phyloP scores from a whole-genome alignment of 1,140 invertebrate species.

The Diuraphis noxia region DNA sequence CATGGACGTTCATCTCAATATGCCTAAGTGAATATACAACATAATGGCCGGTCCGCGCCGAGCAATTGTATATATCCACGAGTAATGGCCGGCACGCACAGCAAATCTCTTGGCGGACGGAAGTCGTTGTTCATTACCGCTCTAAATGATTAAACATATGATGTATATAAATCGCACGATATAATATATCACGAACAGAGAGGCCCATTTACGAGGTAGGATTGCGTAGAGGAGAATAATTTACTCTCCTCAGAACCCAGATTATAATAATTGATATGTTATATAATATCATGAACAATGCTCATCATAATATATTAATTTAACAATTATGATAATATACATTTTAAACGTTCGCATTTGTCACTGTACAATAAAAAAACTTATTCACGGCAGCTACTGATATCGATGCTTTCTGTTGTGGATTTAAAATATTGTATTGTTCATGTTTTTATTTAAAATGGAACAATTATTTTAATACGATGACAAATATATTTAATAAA shows the following conservation, averaged over 20 bases:
- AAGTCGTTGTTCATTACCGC: not conserved
- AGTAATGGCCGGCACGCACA: not conserved
- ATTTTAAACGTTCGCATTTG: not conserved
- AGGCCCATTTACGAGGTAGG: not conserved
- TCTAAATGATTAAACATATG: not conserved
- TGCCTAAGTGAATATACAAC: not conserved
- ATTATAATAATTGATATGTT: not conserved
- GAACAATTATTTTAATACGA: not conserved
- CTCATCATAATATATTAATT: not conserved
- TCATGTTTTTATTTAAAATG: not conserved
- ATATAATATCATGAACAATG: not conserved
- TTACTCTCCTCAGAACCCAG: not conserved
- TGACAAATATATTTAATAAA: not conserved
- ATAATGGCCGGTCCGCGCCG: not conserved
- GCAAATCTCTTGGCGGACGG: not conserved
- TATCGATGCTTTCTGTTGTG: no score
- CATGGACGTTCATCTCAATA: not conserved
- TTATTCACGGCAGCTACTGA: not conserved
- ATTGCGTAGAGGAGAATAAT: not conserved
- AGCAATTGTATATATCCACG: not conserved
- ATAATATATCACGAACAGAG: not conserved
- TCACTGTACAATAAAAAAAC: not conserved
- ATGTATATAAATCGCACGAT: not conserved
- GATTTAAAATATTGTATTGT: not conserved
- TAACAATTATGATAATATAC: not conserved